Evolutionary conservation across 2,113 vertebrate genomes (phyloP), one percentile per base, ranked within the genome.

Genomic region (Ciconia stormi): DNA sequence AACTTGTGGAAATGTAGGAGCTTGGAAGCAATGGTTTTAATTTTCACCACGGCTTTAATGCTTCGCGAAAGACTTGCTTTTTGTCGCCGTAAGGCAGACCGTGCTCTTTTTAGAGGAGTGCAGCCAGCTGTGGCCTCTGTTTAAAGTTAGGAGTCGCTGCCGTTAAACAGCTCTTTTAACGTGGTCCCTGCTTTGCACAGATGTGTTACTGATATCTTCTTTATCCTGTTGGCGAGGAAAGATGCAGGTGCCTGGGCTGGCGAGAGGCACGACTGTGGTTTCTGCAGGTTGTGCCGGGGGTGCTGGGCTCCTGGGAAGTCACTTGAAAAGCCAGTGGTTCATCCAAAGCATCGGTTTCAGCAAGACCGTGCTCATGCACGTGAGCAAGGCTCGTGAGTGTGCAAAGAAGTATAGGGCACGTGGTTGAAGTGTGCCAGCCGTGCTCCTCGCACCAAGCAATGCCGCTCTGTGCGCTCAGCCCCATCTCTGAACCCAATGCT

Each of bases 191-290:
- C 67, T 69, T 77, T 32, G 62, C 32, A 18, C 34, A 23, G 42
- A 10, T 16, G 46, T n/a, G 44, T 73, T 81, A 11, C 63, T 32
- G 67, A 0, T 46, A 34, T 25, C 34, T 29, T 42, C n/a, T 63
- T 47, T 62, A 47, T 29, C 46, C 32, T 27, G 46, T 10, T 71
- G 46, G 46, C 30, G 12, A 47, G 30, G 59, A 30, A 34, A 27
- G 59, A 10, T 6, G 42, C 29, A 34, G n/a, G 21, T 42, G 40
- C 47, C 25, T 36, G 40, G 16, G 20, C 9, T 42, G 62, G 47
- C 1, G 6, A 74, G 58, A 49, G 56, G 16, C 27, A 30, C 3
- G 2, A 8, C 7, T 0, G 3, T 1, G 9, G 22, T 34, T 59
- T 36, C 50, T 52, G 42, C 23, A 16, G 32, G 53, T 85, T 42